Evolutionary conservation across 2,113 vertebrate species (phyloP), one percentile per base, ranked within the genome.

Genomic region (Nyctereutes procyonoides): DNA sequence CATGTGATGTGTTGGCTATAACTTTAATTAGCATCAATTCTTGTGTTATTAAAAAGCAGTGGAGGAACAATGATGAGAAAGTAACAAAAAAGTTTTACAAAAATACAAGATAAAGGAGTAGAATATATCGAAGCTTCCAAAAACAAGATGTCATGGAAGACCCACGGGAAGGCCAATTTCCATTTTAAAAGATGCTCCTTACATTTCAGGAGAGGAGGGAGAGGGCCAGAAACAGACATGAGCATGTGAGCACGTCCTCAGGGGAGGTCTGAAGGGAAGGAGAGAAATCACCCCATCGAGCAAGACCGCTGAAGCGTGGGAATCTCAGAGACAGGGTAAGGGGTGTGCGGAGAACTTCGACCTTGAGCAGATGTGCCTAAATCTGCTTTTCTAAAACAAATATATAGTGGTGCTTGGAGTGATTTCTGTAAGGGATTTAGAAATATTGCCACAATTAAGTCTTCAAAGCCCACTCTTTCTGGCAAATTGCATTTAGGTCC

Each of bases 261-360:
- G 76, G 87, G 80, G 92, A 71, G 32, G 35, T 16, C 30, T 22
- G 7, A 38, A 24, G 62, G 82, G 15, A 73, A 58, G 77, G 56
- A 56, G 63, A 26, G 55, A 20, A 60, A 15, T 30, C 56, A 0
- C 38, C 19, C 22, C 55, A 55, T 7, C 8, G 14, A 2, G 16
- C 81, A 60, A 51, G 67, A 26, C 8, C 5, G 51, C 43, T 0
- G 16, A 82, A 55, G 89, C 79, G 93, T 98, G 97, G 92, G 97
- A 96, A 96, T 15, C 38, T 43, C 53, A 1, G 79, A 1, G 10
- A 28, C 73, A 6, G 1, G 4, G 62, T 43, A 0, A 55, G 73
- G 81, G 20, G 43, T 13, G 43, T 20, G 17, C 3, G 1, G 83
- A 12, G 92, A 92, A 67, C 92, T 92, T 30, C 1, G 58, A 48